phyloP scores from a whole-genome alignment of 2,797 vertebrate species.

The Channa striata region DNA sequence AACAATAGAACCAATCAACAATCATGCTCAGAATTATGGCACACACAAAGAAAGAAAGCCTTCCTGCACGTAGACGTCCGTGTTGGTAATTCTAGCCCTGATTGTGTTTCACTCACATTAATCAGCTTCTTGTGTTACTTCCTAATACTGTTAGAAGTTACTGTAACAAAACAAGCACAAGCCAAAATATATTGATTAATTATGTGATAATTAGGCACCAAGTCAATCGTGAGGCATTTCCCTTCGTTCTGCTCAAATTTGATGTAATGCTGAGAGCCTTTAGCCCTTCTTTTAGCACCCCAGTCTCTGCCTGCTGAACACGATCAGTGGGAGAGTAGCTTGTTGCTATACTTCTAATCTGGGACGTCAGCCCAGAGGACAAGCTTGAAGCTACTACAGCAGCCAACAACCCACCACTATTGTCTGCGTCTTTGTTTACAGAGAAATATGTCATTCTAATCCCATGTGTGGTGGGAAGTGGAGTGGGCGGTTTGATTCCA shows the following conservation, averaged over 20 bases:
- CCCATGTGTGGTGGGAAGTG: conserved; percentile 69
- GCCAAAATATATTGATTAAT: conserved; percentile 9
- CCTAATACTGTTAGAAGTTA: background rate
- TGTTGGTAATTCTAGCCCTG: too few species aligned
- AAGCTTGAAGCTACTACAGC: conserved; percentile 59
- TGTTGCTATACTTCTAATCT: conserved; percentile 65
- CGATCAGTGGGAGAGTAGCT: conserved; percentile 35
- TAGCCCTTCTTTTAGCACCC: conserved; percentile 15
- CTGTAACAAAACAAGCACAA: background rate
- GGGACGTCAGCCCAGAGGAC: conserved; percentile 68
- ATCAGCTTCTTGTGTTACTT: too few species aligned
- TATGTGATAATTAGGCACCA: conserved; percentile 12
- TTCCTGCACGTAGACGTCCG: too few species aligned
- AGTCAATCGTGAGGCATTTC: background rate
- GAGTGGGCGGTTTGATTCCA: conserved; percentile 67
- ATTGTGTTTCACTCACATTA: too few species aligned
- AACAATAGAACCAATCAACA: too few species aligned
- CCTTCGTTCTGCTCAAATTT: conserved; percentile 22
- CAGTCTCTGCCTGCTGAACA: conserved; percentile 28
- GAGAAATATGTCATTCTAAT: conserved; percentile 74
- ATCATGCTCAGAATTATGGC: too few species aligned
- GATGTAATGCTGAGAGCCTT: conserved; percentile 19
- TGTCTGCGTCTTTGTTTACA: conserved; percentile 74
- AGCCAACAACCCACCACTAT: conserved; percentile 70
- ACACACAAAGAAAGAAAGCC: too few species aligned